These are phyloP conservation scores for Chlorops oryzae DNA, from an alignment of 1,140 invertebrate genomes.

Conservation along the genomic window DNA sequence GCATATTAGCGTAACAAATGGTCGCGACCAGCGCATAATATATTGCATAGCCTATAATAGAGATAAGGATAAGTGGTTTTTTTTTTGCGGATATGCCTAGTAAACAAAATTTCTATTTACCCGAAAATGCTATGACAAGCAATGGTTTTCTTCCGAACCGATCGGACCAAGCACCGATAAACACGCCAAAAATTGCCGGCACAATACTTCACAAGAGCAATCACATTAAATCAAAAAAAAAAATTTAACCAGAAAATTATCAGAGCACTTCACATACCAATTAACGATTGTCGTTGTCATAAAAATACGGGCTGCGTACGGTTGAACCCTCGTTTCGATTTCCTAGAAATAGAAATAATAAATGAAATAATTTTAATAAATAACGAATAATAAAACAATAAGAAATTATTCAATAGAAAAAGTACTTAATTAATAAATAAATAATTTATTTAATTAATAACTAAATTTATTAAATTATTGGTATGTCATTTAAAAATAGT, in stretches of 20 bases:
- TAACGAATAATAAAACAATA: background rate
- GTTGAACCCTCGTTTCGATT: constrained; percentile 57
- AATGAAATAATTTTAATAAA: background rate
- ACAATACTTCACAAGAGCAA: too few species aligned
- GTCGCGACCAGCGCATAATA: constrained; percentile 31
- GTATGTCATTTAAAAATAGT: too few species aligned
- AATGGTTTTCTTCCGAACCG: constrained; percentile 63
- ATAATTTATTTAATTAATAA: too few species aligned
- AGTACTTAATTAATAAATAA: too few species aligned
- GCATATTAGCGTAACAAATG: constrained; percentile 42
- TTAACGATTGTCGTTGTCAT: constrained; percentile 55
- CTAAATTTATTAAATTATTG: too few species aligned
- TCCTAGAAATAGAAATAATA: constrained; percentile 14
- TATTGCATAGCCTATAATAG: constrained; percentile 26
- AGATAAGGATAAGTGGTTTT: constrained; percentile 5
- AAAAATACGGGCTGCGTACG: constrained; percentile 52
- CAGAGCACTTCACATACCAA: too few species aligned
- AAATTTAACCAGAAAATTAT: too few species aligned
- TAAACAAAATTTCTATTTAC: too few species aligned
- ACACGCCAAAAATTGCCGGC: constrained; percentile 57
- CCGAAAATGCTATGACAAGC: constrained; percentile 50
- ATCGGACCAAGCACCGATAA: constrained; percentile 67
- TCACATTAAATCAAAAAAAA: too few species aligned
- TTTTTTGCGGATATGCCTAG: background rate
- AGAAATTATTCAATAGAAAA: too few species aligned